Base-by-base conservation (phyloP, 2,113 vertebrate species). In the Phyllostomus discolor region DNA sequence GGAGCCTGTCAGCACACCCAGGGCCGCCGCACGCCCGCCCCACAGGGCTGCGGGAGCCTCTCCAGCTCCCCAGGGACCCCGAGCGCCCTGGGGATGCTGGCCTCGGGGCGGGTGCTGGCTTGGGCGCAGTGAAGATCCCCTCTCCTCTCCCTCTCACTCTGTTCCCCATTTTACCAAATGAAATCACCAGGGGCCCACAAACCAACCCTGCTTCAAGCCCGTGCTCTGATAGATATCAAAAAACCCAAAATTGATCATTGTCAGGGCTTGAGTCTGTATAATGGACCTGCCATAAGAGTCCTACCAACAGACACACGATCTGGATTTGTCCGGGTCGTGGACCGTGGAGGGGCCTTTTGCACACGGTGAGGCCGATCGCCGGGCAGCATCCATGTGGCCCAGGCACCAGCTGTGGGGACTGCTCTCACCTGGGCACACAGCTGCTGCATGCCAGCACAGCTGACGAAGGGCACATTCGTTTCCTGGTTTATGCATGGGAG, bases 351-450 rank as follows among this genome's bases (percentile, higher is more conserved):
- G 46, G 52, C 28, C 85, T 48, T 52, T 8, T 4, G 64, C 75
- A 62, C 0, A 5, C 41, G n/a, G n/a, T 2, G 10, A 73, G 31
- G 66, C 20, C 8, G 48, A 62, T 20, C 28, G 0, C 20, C 1
- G 4, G 33, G 66, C 17, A 16, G 10, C 10, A 11, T 52, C 83
- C 41, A 38, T 3, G 1, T 0, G 0, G 50, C 38, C 52, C 80
- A 38, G 69, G 5, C 1, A 2, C 38, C 1, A 0, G 76, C n/a
- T 70, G 7, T 0, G 0, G 46, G 81, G 35, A 12, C 52, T 1
- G 11, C 28, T 69, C 33, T 43, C 41, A 33, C 28, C 16, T n/a
- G 48, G 15, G 8, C 41, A 43, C 43, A 14, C 22, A 2, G 4
- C 20, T 2, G 17, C 9, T 0, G 26, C 2, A 3, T 10, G 24